phyloP scores from a whole-genome alignment of 2,797 vertebrate genomes.

The Erethizon dorsatum region DNA sequence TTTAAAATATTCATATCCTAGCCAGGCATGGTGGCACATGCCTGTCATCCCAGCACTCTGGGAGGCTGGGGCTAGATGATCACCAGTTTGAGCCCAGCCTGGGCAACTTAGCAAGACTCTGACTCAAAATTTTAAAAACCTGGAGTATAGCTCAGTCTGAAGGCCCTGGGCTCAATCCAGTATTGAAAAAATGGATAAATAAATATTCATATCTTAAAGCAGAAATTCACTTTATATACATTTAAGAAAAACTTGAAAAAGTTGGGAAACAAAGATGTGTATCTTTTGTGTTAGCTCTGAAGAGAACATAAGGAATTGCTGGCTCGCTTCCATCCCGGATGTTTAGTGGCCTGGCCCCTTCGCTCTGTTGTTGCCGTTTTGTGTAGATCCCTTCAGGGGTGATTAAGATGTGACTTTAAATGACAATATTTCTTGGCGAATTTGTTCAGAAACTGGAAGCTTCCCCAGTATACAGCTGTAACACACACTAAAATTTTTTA shows the following conservation, averaged over 20 bases:
- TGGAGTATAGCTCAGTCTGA: background rate
- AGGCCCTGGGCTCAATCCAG: background rate
- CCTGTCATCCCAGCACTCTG: background rate
- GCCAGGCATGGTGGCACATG: background rate
- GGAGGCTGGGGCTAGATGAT: background rate
- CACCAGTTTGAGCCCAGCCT: background rate
- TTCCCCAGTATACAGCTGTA: background rate
- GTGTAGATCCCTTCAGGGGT: background rate
- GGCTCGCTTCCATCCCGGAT: background rate
- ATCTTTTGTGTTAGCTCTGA: background rate
- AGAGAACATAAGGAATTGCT: background rate
- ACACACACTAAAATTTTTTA: constrained; percentile 34
- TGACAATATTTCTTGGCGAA: constrained; percentile 45
- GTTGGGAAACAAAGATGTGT: background rate
- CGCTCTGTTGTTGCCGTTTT: background rate
- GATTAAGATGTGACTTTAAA: background rate
- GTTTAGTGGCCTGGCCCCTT: background rate
- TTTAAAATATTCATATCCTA: background rate
- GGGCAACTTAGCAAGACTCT: background rate
- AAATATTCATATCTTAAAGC: constrained; percentile 51
- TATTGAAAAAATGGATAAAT: background rate
- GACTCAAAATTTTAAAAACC: background rate
- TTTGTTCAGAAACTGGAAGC: constrained; percentile 64
- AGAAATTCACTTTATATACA: constrained; percentile 43
- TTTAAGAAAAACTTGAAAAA: constrained; percentile 32